These are phyloP conservation scores for Ceuthmochares aereus DNA, from an alignment of 2,113 vertebrate genomes.

Conservation along the genomic window DNA sequence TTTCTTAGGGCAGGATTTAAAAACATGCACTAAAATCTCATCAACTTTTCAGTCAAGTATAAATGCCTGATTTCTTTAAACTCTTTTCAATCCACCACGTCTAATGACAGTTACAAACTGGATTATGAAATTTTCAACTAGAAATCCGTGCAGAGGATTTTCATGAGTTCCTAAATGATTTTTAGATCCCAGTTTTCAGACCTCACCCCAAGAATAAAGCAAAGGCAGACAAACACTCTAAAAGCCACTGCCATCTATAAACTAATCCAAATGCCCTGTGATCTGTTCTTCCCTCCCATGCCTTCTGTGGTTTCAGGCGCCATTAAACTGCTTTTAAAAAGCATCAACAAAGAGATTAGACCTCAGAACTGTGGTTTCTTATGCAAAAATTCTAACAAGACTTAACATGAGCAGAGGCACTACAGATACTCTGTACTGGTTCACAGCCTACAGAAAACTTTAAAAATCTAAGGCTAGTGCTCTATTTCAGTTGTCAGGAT, in stretches of 20 bases:
- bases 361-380: constrained; percentile 42
- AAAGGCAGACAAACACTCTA: background rate
- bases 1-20: background rate
- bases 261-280: background rate
- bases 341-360: constrained; percentile 20
- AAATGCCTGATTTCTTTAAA: background rate
- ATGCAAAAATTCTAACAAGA: constrained; percentile 48
- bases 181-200: background rate
- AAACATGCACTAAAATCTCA: background rate
- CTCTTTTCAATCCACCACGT: background rate
- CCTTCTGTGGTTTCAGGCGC: background rate
- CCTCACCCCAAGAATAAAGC: background rate
- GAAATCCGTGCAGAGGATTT: background rate
- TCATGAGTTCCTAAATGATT: background rate
- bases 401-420: constrained; percentile 21
- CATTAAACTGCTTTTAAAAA: constrained; percentile 9
- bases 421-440: background rate
- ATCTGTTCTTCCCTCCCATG: background rate
- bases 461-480: background rate
- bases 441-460: background rate
- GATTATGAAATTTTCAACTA: background rate
- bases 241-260: background rate
- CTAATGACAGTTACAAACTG: background rate
- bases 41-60: background rate
- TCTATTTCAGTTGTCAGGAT: background rate